Conservation (phyloP, 2,113 vertebrate genomes). For the Butorides virescens region DNA sequence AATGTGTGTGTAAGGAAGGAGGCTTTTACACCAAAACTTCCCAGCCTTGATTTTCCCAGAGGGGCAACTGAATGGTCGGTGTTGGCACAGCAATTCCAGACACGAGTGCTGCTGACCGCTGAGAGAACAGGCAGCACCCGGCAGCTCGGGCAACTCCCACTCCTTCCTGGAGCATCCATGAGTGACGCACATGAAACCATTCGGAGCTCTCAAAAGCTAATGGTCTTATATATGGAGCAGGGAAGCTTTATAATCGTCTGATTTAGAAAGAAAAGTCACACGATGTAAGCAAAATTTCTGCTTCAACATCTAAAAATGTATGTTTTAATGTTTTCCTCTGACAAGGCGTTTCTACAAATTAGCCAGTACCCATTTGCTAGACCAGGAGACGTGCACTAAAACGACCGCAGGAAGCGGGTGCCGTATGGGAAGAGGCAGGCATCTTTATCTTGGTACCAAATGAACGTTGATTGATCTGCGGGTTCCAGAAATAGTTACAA, state of each 20-base stretch:
- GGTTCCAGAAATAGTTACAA: constrained; percentile 45
- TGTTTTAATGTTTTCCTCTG: neutral
- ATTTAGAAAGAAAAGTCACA: neutral
- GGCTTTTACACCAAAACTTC: neutral
- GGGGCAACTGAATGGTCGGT: neutral
- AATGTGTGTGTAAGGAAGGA: neutral
- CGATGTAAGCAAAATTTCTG: rapidly evolving
- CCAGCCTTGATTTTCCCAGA: neutral
- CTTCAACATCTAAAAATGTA: neutral
- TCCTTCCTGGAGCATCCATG: neutral
- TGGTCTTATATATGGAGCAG: rapidly evolving
- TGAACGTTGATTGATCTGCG: constrained; percentile 37
- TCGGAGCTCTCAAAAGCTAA: neutral
- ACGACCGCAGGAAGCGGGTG: neutral
- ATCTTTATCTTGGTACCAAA: constrained; percentile 11
- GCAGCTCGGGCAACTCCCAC: neutral
- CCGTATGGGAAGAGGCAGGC: neutral
- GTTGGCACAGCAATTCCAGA: neutral
- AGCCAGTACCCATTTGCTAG: neutral
- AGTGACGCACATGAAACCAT: neutral
- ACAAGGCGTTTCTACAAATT: neutral
- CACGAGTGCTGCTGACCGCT: neutral
- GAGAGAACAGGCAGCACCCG: neutral
- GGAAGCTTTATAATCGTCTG: neutral
- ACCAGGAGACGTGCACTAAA: neutral